A percentile compares a stretch with the other conserved stretches of the same genome.
These are phyloP conservation scores for Formica exsecta DNA, from an alignment of 1,140 invertebrate genomes.

Conservation along the genomic window DNA sequence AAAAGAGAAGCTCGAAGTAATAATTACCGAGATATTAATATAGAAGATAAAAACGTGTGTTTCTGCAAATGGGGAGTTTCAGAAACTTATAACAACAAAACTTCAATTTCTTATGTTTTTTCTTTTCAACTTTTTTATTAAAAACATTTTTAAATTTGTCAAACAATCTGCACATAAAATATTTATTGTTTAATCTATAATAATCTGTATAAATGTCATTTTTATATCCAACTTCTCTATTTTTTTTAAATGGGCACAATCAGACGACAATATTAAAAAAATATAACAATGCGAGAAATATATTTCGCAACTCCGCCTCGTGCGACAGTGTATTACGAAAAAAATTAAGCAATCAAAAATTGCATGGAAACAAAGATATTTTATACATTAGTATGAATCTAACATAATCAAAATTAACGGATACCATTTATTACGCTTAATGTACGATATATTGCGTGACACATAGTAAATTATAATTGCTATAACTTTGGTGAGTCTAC, in stretches of 20 bases:
- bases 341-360: conserved; percentile 44
- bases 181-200: neutral
- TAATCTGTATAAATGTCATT: neutral
- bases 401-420: conserved; percentile 49
- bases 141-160: neutral
- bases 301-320: conserved; percentile 2
- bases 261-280: conserved; percentile 39
- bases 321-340: conserved; percentile 16
- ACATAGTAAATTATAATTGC: conserved; percentile 2
- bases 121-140: neutral
- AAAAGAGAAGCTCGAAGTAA: no score
- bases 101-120: neutral
- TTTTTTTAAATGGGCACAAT: neutral
- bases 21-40: neutral
- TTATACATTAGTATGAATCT: conserved; percentile 48
- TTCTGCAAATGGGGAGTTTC: neutral
- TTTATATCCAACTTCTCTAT: neutral
- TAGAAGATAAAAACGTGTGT: neutral
- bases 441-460: conserved; percentile 4
- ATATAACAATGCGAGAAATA: conserved; percentile 26
- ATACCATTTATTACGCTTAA: conserved; percentile 32
- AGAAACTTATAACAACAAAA: neutral
- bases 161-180: conserved; percentile 24
- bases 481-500: neutral
- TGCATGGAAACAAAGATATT: conserved; percentile 15